Percentiles rank a stretch among this genome's conserved stretches.
phyloP scores from a whole-genome alignment of 2,797 vertebrate genomes.

The Harpagifer antarcticus region DNA sequence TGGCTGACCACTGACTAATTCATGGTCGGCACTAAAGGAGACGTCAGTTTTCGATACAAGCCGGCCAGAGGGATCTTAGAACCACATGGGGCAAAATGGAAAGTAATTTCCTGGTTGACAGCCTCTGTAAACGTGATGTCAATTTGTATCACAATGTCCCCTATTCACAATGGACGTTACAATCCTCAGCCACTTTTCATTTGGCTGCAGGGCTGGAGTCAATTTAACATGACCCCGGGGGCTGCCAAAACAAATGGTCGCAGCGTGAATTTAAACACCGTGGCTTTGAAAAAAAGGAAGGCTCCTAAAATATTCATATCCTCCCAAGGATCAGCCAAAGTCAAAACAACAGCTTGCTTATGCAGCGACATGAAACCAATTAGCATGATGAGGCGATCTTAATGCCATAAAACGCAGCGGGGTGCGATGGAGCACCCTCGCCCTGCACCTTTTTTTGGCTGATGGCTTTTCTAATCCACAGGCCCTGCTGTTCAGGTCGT shows the following conservation, averaged over 20 bases:
- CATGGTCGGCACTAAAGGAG: conserved; percentile 44
- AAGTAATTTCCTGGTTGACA: conserved; percentile 65
- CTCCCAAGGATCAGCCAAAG: conserved; percentile 65
- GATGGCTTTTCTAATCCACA: conserved; percentile 73
- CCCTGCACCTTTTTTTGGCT: conserved; percentile 34
- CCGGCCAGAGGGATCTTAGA: conserved; percentile 8
- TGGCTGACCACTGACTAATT: conserved; percentile 60
- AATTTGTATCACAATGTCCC: conserved; percentile 46
- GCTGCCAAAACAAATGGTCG: conserved; percentile 60
- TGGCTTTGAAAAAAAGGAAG: conserved; percentile 50
- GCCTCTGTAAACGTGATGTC: conserved; percentile 44
- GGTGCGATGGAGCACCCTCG: conserved; percentile 43
- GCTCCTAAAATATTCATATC: conserved; percentile 81
- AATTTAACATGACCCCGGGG: conserved; percentile 42
- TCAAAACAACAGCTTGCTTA: conserved; percentile 82
- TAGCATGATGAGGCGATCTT: conserved; percentile 77
- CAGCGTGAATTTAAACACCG: conserved; percentile 67
- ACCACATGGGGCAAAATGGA: conserved; percentile 42
- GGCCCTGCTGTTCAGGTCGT: conserved; percentile 48
- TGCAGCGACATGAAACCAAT: conserved; percentile 81
- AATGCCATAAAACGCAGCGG: conserved; percentile 57
- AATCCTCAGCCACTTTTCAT: conserved; percentile 37
- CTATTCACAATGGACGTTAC: conserved; percentile 49
- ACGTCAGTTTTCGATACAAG: conserved; percentile 47
- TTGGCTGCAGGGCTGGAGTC: conserved; percentile 35